Base-by-base conservation (phyloP, 2,797 vertebrate genomes). In the Acanthopagrus latus region DNA sequence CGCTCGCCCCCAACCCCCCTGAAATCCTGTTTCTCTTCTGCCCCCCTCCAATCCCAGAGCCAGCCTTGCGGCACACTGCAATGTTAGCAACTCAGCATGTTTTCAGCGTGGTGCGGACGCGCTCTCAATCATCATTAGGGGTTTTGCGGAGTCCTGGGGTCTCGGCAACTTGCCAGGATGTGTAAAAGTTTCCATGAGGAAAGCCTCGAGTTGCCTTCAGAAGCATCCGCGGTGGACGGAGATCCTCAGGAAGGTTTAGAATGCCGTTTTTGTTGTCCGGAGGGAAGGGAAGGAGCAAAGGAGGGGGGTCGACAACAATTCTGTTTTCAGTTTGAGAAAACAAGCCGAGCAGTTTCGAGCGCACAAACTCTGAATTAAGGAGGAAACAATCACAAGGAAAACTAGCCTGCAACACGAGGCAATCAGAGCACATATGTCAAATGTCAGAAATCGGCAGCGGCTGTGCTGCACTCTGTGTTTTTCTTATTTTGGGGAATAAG, bases 101-200 rank as follows among this genome's bases (percentile, higher is more conserved):
- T 95, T 96, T 96, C 90, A 95, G 94, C 88, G 64, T 89, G 84
- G 91, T 90, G 89, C 92, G 95, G 96, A 95, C 92, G 86, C 89
- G 85, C 95, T 97, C 95, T 97, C 96, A 95, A 96, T 96, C 97
- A 96, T 94, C 94, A 91, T 96, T 95, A 95, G 90, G 88, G 95
- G 94, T 94, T 93, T 93, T 12, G 78, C 92, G 92, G 96, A 96
- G 94, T 96, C 96, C 93, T 93, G 92, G 94, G 95, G 90, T 91
- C 86, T 71, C 91, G 97, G 97, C 95, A 87, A 7, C 2, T 11
- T 0, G 96, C 97, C 97, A 98, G 92, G 90, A 86, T 95, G 94
- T 94, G 95, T 97, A 95, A 98, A 95, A 97, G 91, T 97, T 98
- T 97, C 97, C 97, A 96, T 96, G 95, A 97, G 96, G 95, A 95